A percentile compares a stretch with the other conserved stretches of the same genome.
Evolutionary conservation across 2,113 vertebrate species (phyloP).

Genomic region (Oriolus oriolus): DNA sequence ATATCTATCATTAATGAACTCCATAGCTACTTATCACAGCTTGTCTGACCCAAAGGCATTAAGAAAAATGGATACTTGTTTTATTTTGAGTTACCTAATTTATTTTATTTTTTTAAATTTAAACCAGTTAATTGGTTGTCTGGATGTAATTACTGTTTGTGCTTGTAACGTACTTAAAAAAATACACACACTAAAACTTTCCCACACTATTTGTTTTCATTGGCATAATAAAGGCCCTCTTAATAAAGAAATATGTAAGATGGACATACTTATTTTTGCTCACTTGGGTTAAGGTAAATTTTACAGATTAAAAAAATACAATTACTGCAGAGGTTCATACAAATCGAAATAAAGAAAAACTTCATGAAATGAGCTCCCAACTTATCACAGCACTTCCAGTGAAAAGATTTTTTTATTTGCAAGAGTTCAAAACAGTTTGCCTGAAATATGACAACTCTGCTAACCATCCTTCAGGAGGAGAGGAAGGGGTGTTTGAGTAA

Average conservation of each 20-base stretch:
- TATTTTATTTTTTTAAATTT: not conserved
- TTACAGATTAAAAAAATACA: not conserved
- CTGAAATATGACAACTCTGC: not conserved
- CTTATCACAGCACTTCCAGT: not conserved
- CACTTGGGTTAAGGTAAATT: not conserved
- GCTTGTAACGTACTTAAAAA: slow-evolving; percentile 23
- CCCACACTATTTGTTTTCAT: slow-evolving; percentile 53
- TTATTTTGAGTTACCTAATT: not conserved
- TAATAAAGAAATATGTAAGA: slow-evolving; percentile 32
- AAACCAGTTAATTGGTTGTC: slow-evolving; percentile 19
- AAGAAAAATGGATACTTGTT: not conserved
- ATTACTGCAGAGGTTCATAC: not conserved
- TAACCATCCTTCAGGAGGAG: not conserved
- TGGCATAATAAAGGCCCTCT: slow-evolving; percentile 18
- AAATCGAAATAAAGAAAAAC: not conserved
- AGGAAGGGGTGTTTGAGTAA: not conserved
- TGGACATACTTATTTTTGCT: slow-evolving; percentile 20
- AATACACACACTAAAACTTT: slow-evolving; percentile 21
- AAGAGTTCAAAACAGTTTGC: not conserved
- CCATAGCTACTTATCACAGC: not conserved
- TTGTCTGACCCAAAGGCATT: not conserved
- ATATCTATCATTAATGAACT: not conserved
- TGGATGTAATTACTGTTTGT: slow-evolving; percentile 47
- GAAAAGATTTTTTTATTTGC: not conserved
- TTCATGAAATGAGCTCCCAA: not conserved